These are phyloP conservation scores for Nothobranchius kuhntae DNA, from an alignment of 2,113 vertebrate genomes.

Conservation along the genomic window DNA sequence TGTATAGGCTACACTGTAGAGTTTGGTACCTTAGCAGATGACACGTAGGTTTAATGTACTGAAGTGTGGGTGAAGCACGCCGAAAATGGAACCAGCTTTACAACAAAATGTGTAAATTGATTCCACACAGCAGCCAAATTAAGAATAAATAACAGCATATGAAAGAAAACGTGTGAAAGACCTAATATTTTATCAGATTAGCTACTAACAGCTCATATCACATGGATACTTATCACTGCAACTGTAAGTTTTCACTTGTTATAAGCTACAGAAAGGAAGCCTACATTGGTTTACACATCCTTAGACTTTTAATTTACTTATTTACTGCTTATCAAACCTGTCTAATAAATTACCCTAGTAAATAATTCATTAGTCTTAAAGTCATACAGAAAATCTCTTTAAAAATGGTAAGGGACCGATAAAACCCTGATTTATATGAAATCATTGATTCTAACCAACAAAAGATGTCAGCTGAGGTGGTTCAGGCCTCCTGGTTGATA, in stretches of 20 bases:
- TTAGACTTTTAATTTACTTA: too few relatives aligned
- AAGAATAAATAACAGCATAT: constrained; percentile 12
- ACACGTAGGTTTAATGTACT: constrained; percentile 18
- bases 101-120: constrained; percentile 26
- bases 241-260: neutral
- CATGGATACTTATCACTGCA: neutral
- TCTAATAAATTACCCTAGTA: too few relatives aligned
- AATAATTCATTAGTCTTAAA: too few relatives aligned
- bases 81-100: constrained; percentile 17
- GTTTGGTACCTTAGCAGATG: neutral
- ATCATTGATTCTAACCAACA: too few relatives aligned
- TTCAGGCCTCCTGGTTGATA: too few relatives aligned
- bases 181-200: neutral
- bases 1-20: constrained; percentile 12
- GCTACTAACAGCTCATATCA: neutral
- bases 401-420: too few relatives aligned
- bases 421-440: too few relatives aligned
- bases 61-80: constrained; percentile 12
- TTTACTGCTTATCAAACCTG: too few relatives aligned
- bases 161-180: neutral
- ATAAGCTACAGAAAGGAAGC: too few relatives aligned
- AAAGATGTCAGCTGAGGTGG: too few relatives aligned
- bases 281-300: neutral
- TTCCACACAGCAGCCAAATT: constrained; percentile 4
- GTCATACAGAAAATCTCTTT: too few relatives aligned